Conservation (phyloP, 1,140 invertebrate genomes). For the Polypedilum vanderplanki region DNA sequence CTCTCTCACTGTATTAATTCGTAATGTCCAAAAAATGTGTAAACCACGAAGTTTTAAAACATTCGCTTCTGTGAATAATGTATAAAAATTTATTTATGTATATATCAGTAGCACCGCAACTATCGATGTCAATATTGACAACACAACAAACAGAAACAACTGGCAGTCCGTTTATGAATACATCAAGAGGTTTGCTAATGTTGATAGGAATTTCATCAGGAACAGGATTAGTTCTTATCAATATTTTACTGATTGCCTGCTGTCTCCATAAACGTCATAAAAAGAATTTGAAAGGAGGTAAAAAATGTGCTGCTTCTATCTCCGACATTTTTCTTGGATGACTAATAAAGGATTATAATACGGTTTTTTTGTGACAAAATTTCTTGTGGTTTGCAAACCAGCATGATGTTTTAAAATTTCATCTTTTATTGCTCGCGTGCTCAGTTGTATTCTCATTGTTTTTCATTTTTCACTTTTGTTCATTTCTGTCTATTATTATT, state of each 20-base stretch:
- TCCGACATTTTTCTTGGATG: neutral
- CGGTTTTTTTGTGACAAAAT: neutral
- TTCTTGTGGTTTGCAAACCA: neutral
- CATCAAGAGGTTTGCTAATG: slow-evolving; percentile 54
- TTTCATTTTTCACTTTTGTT: neutral
- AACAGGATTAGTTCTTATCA: slow-evolving; percentile 63
- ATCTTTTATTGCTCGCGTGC: slow-evolving; percentile 17
- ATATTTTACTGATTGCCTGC: slow-evolving; percentile 79
- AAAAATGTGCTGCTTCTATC: slow-evolving; percentile 26
- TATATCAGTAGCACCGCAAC: slow-evolving; percentile 18
- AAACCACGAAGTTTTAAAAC: neutral
- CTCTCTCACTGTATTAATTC: neutral
- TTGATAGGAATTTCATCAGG: slow-evolving; percentile 66
- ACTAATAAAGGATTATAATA: neutral
- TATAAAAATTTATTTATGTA: neutral
- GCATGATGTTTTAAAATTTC: neutral
- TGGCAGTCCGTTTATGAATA: slow-evolving; percentile 24
- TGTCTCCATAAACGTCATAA: slow-evolving; percentile 71
- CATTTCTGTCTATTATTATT: slow-evolving; percentile 30
- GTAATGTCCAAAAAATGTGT: neutral
- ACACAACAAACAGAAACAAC: slow-evolving; percentile 14
- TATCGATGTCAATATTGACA: neutral
- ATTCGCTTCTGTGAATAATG: no score
- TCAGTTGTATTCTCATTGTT: neutral
- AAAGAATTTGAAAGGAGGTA: slow-evolving; percentile 58